Evolutionary conservation across 2,113 vertebrate genomes (phyloP).

Genomic region (Nerophis ophidion): DNA sequence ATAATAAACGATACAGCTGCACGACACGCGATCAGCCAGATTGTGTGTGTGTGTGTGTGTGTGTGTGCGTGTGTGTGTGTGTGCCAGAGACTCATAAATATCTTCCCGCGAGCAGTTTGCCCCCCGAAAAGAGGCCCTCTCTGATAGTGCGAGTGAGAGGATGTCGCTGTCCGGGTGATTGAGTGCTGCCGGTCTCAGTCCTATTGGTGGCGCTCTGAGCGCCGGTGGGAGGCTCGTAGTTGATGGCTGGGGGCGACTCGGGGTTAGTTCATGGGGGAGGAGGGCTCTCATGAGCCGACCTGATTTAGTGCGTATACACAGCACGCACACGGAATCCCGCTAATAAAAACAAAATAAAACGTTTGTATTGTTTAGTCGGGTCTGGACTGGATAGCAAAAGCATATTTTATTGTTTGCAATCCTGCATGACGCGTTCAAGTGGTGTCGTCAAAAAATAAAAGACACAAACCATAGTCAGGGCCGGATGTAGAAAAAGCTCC

Average conservation of each 20-base stretch:
- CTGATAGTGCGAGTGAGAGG: conserved; percentile 71
- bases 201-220: conserved; percentile 42
- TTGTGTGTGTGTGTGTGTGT: conserved; percentile 39
- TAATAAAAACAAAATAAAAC: too few species aligned
- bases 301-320: not conserved
- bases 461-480: too few species aligned
- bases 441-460: too few species aligned
- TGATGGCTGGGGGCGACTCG: conserved; percentile 27
- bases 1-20: conserved; percentile 60
- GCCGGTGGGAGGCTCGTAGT: conserved; percentile 55
- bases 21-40: conserved; percentile 65
- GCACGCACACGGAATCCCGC: too few species aligned
- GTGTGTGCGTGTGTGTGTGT: not conserved
- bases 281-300: conserved; percentile 31
- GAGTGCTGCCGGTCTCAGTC: conserved; percentile 66
- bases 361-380: too few species aligned
- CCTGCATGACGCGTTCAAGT: too few species aligned
- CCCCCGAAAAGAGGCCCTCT: conserved; percentile 60
- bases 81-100: conserved; percentile 66
- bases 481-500: too few species aligned
- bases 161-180: conserved; percentile 76
- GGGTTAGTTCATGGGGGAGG: not conserved
- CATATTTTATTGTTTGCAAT: too few species aligned
- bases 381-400: too few species aligned
- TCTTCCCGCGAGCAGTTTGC: conserved; percentile 25